These are phyloP conservation scores for Syngnathus typhle DNA, from an alignment of 2,113 vertebrate genomes.

Conservation along the genomic window DNA sequence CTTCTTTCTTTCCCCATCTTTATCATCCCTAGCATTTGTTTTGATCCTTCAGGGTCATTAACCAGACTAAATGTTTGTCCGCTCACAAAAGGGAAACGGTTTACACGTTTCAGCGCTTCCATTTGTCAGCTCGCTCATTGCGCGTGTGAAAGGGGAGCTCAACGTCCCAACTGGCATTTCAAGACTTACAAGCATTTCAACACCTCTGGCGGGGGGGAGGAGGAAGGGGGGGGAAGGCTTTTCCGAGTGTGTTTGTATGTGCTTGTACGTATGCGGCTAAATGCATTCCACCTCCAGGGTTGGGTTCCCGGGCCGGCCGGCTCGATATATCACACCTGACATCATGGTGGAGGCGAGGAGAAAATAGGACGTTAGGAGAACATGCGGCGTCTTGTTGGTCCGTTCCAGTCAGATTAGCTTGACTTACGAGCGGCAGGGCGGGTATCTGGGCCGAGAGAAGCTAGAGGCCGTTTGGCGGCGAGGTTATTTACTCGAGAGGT, in stretches of 20 bases:
- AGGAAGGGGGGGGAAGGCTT: not conserved
- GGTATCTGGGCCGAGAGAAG: conserved; percentile 18
- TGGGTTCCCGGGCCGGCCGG: conserved; percentile 54
- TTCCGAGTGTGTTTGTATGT: conserved; percentile 39
- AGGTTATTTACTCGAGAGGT: conserved; percentile 20
- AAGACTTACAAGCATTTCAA: conserved; percentile 67
- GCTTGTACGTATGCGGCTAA: conserved; percentile 42
- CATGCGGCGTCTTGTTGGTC: conserved; percentile 56
- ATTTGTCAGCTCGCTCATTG: conserved; percentile 65
- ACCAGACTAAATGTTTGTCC: conserved; percentile 70
- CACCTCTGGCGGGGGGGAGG: conserved; percentile 61
- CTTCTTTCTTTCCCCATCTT: conserved; percentile 42
- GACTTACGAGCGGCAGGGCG: conserved; percentile 53
- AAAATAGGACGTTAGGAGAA: conserved; percentile 55
- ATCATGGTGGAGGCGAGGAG: conserved; percentile 53
- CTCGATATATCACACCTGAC: conserved; percentile 65
- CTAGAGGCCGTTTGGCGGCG: conserved; percentile 17
- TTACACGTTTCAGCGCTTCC: conserved; percentile 74
- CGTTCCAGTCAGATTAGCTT: conserved; percentile 54
- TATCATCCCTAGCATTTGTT: conserved; percentile 66
- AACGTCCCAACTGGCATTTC: conserved; percentile 64
- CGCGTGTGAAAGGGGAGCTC: conserved; percentile 47
- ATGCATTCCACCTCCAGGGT: conserved; percentile 54
- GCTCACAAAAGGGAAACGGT: conserved; percentile 70
- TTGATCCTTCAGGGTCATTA: conserved; percentile 71